phyloP scores from a whole-genome alignment of 1,140 invertebrate genomes.

The Stenopsyche tienmushanensis region DNA sequence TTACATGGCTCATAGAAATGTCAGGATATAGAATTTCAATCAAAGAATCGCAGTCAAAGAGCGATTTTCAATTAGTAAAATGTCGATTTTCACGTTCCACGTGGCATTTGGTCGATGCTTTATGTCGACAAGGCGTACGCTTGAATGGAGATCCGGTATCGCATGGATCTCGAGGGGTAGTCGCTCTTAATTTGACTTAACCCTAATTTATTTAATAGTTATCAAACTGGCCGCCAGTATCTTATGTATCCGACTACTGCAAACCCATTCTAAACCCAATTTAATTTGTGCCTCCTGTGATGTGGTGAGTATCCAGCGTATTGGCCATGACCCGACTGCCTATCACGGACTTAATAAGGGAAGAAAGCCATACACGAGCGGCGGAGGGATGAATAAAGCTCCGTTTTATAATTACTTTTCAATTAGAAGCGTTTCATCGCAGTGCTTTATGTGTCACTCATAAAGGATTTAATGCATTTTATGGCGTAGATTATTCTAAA shows the following conservation, averaged over 20 bases:
- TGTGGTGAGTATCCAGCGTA: constrained; percentile 9
- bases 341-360: constrained; percentile 14
- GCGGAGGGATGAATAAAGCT: constrained; percentile 13
- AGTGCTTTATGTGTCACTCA: too few relatives aligned
- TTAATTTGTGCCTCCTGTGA: constrained; percentile 5
- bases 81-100: not conserved
- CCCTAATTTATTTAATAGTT: constrained; percentile 27
- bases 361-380: constrained; percentile 20
- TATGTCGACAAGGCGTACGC: not conserved
- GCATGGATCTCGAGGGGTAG: not conserved
- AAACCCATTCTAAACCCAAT: not conserved
- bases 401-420: too few relatives aligned
- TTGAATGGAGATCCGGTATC: not conserved
- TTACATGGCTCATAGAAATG: too few relatives aligned
- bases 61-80: too few relatives aligned
- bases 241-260: not conserved
- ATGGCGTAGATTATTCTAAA: too few relatives aligned
- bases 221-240: not conserved
- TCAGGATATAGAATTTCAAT: too few relatives aligned
- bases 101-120: not conserved
- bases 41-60: too few relatives aligned
- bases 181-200: constrained; percentile 20
- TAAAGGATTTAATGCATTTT: too few relatives aligned
- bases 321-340: not conserved
- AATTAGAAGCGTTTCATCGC: too few relatives aligned